Conservation (phyloP, 1,140 invertebrate species). For the Drosophila melanica region DNA sequence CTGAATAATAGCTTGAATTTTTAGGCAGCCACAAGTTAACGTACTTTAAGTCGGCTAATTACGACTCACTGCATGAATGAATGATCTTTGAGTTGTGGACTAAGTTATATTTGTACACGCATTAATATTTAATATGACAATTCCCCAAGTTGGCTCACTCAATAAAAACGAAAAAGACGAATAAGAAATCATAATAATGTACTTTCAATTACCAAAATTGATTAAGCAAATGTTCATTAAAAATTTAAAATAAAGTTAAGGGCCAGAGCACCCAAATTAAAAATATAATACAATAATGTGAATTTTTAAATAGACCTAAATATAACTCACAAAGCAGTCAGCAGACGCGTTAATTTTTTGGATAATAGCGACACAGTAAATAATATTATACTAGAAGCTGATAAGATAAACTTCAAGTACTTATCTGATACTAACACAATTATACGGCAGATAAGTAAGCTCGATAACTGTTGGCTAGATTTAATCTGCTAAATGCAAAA, state of each 20-base stretch:
- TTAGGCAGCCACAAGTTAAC: not conserved
- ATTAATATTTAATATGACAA: conserved; percentile 42
- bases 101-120: conserved; percentile 18
- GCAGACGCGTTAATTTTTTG: not conserved
- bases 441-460: conserved; percentile 27
- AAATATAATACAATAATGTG: not conserved
- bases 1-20: conserved; percentile 3
- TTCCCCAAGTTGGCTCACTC: conserved; percentile 15
- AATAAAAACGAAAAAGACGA: not conserved
- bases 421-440: conserved; percentile 10
- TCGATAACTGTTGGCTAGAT: conserved; percentile 21
- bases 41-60: conserved; percentile 2
- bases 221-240: not conserved
- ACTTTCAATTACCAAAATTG: conserved; percentile 21
- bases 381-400: conserved; percentile 2
- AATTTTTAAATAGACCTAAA: not conserved
- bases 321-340: not conserved
- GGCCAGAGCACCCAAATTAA: not conserved
- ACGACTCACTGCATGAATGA: not conserved
- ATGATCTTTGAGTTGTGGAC: not conserved
- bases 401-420: conserved; percentile 21
- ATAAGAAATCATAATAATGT: not conserved
- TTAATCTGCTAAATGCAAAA: conserved; percentile 17
- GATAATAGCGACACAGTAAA: conserved; percentile 2
- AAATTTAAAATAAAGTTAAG: not conserved